phyloP scores from a whole-genome alignment of 2,797 vertebrate species.

The Arctocebus calabarensis region DNA sequence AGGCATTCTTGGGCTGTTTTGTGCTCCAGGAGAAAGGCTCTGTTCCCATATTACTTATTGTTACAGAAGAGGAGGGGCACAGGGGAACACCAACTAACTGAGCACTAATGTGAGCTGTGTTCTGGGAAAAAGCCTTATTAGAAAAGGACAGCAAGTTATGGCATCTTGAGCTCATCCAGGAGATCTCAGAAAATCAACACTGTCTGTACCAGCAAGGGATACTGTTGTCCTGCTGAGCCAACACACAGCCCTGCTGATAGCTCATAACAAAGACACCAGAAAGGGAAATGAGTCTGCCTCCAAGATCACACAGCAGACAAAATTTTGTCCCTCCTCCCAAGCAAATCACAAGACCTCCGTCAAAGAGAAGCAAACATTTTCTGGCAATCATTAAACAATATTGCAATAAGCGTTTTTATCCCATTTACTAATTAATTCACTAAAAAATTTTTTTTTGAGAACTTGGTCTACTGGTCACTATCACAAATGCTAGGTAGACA shows the following conservation, averaged over 20 bases:
- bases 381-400: slow-evolving; percentile 10
- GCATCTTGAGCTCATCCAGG: background rate
- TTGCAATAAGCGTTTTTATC: background rate
- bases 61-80: background rate
- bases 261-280: background rate
- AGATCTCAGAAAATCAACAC: background rate
- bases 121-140: background rate
- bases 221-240: background rate
- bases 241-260: background rate
- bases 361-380: background rate
- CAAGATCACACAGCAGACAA: background rate
- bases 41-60: background rate
- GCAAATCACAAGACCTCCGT: background rate
- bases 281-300: background rate
- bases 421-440: background rate
- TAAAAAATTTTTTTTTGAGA: slow-evolving; percentile 4
- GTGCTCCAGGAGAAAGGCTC: background rate
- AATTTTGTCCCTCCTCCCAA: background rate
- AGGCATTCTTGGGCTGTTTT: background rate
- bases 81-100: background rate
- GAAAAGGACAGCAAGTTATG: background rate
- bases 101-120: background rate
- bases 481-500: background rate
- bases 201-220: background rate
- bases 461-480: background rate